A percentile compares a stretch with the other conserved stretches of the same genome.
These are phyloP conservation scores for Dasyprocta punctata DNA, from an alignment of 2,113 vertebrate genomes.

Conservation along the genomic window DNA sequence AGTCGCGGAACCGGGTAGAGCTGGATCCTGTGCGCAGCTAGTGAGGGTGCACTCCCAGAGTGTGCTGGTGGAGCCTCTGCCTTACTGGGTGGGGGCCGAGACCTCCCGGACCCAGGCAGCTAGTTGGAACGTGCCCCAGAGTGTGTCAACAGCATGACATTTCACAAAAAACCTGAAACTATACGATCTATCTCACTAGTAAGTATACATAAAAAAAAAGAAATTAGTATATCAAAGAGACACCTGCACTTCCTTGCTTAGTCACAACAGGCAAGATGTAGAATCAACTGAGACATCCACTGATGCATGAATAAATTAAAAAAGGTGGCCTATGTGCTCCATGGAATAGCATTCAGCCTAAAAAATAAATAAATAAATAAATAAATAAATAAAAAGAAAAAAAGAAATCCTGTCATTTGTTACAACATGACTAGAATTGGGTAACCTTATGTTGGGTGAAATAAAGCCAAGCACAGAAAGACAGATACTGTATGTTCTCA, in stretches of 20 bases:
- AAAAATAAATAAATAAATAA: too few species aligned
- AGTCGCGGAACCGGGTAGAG: too few species aligned
- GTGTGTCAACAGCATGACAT: background rate
- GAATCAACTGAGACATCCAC: background rate
- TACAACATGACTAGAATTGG: background rate
- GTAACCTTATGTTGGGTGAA: background rate
- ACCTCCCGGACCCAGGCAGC: too few species aligned
- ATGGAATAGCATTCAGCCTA: background rate
- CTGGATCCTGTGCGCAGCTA: too few species aligned
- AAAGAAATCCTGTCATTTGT: background rate
- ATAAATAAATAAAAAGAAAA: too few species aligned
- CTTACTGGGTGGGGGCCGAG: too few species aligned
- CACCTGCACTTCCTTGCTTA: background rate
- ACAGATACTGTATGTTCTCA: background rate
- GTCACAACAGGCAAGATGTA: background rate
- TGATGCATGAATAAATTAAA: background rate
- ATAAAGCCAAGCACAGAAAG: background rate
- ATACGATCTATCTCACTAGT: background rate
- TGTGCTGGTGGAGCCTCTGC: too few species aligned
- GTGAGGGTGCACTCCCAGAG: too few species aligned
- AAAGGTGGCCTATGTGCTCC: background rate
- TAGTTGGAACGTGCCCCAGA: too few species aligned
- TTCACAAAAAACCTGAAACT: background rate
- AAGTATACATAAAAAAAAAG: background rate
- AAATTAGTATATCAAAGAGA: background rate